phyloP scores from a whole-genome alignment of 2,797 vertebrate species.

The Capromys pilorides region DNA sequence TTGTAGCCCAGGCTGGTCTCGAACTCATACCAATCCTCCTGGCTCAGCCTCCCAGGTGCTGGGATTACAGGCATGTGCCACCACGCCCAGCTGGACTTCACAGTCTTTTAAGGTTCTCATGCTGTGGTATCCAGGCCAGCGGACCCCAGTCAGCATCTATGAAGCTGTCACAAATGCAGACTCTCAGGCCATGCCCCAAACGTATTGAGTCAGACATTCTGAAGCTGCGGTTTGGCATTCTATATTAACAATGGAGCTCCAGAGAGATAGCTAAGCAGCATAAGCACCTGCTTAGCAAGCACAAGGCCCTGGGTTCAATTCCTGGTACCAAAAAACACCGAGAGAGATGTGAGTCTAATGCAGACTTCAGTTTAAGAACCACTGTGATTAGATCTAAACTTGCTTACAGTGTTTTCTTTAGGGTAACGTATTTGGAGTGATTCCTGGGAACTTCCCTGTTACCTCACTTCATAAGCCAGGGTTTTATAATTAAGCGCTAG shows the following conservation, averaged over 20 bases:
- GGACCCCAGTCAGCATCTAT: too few species aligned
- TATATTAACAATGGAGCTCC: not conserved
- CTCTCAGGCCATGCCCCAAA: not conserved
- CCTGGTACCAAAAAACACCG: too few species aligned
- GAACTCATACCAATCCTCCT: too few species aligned
- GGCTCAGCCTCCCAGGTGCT: too few species aligned
- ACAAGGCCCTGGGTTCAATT: too few species aligned
- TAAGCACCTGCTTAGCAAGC: too few species aligned
- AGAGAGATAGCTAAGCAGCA: too few species aligned
- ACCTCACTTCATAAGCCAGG: not conserved
- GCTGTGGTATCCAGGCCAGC: not conserved
- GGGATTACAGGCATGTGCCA: too few species aligned
- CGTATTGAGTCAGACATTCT: not conserved
- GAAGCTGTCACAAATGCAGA: not conserved
- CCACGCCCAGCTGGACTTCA: too few species aligned
- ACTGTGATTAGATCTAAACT: not conserved
- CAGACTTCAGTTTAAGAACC: not conserved
- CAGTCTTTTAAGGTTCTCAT: not conserved
- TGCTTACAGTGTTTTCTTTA: not conserved
- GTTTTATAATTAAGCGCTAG: not conserved
- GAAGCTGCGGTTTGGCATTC: not conserved
- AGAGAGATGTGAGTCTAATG: not conserved
- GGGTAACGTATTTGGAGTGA: not conserved
- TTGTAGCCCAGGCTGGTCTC: too few species aligned
- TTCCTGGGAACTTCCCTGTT: not conserved